phyloP scores from a whole-genome alignment of 35 echinoderm and acorn worm genomes.

The Patiria miniata region DNA sequence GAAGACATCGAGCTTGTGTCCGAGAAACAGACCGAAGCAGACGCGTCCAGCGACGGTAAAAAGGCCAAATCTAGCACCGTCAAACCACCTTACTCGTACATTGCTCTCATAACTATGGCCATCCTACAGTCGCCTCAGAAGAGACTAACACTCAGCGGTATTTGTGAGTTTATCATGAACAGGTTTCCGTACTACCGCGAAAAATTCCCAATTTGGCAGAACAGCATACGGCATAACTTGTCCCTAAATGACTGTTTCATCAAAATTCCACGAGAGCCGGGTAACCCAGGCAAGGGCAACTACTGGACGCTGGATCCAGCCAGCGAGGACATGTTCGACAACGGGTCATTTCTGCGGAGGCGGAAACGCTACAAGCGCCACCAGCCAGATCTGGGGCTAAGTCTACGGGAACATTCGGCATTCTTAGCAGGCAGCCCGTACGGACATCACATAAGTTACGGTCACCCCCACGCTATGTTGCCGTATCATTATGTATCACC shows the following conservation, averaged over 20 bases:
- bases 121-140: constrained; percentile 98
- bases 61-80: constrained; percentile 69
- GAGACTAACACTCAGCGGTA: constrained; percentile 94
- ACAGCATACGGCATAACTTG: constrained; percentile 95
- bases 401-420: constrained; percentile 57
- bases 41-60: constrained; percentile 46
- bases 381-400: constrained; percentile 50
- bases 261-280: constrained; percentile 97
- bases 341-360: constrained; percentile 94
- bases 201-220: constrained; percentile 99
- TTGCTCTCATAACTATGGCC: constrained; percentile 96
- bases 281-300: constrained; percentile 96
- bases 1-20: constrained; percentile 22
- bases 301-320: constrained; percentile 99
- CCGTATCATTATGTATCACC: constrained; percentile 96
- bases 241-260: constrained; percentile 99
- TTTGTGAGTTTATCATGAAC: constrained; percentile 99
- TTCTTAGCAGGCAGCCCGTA: constrained; percentile 68
- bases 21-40: constrained; percentile 10
- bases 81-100: constrained; percentile 99
- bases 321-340: constrained; percentile 99
- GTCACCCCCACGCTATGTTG: constrained; percentile 75
- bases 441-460: constrained; percentile 49
- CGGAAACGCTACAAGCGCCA: constrained; percentile 97
- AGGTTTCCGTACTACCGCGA: constrained; percentile 98